A percentile compares a stretch with the other conserved stretches of the same genome.
Conservation (phyloP, 35 echinoderm and acorn worm species). For the Apostichopus japonicus region DNA sequence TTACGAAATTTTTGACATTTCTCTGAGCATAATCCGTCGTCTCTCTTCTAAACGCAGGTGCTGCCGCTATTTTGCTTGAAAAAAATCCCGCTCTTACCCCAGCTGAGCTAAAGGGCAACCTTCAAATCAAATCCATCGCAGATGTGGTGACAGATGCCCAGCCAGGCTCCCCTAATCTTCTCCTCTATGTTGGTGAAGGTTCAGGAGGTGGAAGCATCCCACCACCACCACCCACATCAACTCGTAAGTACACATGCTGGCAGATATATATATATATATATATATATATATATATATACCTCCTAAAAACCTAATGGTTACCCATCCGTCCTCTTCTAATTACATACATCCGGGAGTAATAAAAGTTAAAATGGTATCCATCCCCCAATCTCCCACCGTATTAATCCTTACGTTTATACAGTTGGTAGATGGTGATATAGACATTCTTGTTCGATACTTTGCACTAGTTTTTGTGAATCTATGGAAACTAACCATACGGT, state of each 20-base stretch:
- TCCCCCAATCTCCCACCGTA: too few relatives aligned
- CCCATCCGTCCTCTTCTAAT: too few relatives aligned
- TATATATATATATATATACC: too few relatives aligned
- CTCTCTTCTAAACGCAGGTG: constrained; percentile 30
- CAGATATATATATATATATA: too few relatives aligned
- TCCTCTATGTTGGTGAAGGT: constrained; percentile 61
- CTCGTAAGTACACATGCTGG: background rate
- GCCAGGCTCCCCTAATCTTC: constrained; percentile 62
- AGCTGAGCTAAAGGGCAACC: background rate
- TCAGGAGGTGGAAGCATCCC: constrained; percentile 9
- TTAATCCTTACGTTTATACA: too few relatives aligned
- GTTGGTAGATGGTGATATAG: too few relatives aligned
- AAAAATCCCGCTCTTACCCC: constrained; percentile 9
- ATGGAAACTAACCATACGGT: too few relatives aligned
- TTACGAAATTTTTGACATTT: background rate
- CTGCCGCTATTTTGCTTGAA: constrained; percentile 63
- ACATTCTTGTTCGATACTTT: too few relatives aligned
- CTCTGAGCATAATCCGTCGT: background rate
- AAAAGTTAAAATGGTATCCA: too few relatives aligned
- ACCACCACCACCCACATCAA: constrained; percentile 24
- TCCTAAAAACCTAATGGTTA: too few relatives aligned
- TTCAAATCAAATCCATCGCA: constrained; percentile 54
- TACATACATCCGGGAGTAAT: too few relatives aligned
- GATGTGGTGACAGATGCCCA: constrained; percentile 18
- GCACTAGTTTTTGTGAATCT: too few relatives aligned